Base-by-base conservation (phyloP, 2,113 vertebrate genomes). In the Trogon surrucura region DNA sequence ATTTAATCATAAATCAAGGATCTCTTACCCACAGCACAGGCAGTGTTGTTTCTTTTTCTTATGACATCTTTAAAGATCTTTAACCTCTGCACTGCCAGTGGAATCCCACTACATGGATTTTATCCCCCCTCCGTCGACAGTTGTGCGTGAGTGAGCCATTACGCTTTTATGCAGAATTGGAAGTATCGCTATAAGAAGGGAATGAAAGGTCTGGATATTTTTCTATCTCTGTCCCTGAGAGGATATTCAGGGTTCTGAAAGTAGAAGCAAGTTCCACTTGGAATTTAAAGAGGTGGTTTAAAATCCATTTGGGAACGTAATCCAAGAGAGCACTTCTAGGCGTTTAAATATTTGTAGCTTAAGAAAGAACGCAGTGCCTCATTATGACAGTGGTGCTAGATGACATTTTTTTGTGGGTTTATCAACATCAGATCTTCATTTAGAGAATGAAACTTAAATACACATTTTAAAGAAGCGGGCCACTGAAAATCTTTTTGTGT, bases 1-100 rank as follows among this genome's bases (percentile, higher is more conserved):
- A 94, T 96, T 95, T 93, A 80, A 82, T 95, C 13, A 4, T 78
- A 89, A 89, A 54, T 91, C n/a, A 56, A n/a, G 36, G 90, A 5
- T 85, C 38, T 65, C 13, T 94, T 41, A 38, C 18, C 29, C 10
- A 12, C 77, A 57, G 66, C 61, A 34, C 32, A 57, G 65, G 47
- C 26, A 51, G 27, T 62, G 64, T 44, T 75, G 16, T 54, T 54
- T 16, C 36, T 70, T 72, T 61, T 61, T 53, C 38, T 50, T 91
- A 34, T 21, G 38, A 0, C 64, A 30, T 54, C 27, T 84, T 51
- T 65, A 48, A 79, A 78, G 53, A 32, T 62, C 50, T 69, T 67
- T 81, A 53, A 27, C 25, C 77, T 70, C 0, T 1, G 44, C 30
- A 10, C 27, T 83, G 38, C 50, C 6, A 18, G 0, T 51, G 36